Evolutionary conservation across 2,113 vertebrate genomes (phyloP).

Genomic region (Struthidea cinerea): DNA sequence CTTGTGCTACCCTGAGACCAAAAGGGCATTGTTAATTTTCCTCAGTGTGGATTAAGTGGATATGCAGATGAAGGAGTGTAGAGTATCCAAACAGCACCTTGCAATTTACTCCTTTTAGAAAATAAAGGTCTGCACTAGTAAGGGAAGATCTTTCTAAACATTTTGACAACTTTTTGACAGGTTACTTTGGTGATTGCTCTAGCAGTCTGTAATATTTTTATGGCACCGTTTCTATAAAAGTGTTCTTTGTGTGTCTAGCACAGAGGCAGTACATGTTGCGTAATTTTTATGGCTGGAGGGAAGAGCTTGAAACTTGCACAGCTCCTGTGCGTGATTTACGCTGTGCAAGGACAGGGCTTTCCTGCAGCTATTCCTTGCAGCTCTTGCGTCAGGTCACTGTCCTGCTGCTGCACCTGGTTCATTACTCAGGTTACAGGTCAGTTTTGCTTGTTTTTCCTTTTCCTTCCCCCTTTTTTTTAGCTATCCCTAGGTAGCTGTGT

Average conservation of each 20-base stretch:
- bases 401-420: background rate
- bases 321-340: background rate
- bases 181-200: slow-evolving; percentile 15
- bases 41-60: background rate
- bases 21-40: background rate
- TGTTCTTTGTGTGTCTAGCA: background rate
- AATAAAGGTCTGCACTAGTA: background rate
- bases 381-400: background rate
- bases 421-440: background rate
- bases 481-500: background rate
- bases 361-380: background rate
- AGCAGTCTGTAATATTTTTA: slow-evolving; percentile 14
- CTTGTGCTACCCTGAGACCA: background rate
- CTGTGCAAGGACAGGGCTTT: background rate
- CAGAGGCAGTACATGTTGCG: background rate
- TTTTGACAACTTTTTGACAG: slow-evolving; percentile 44
- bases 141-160: slow-evolving; percentile 15
- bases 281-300: slow-evolving; percentile 12
- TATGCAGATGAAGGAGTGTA: background rate
- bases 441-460: background rate
- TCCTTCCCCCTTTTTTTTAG: background rate
- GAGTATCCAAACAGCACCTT: background rate
- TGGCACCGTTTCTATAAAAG: background rate
- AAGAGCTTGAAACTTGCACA: background rate
- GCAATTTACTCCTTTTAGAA: background rate